Base-by-base conservation (phyloP, 2,797 vertebrate genomes). In the Podarcis siculus region DNA sequence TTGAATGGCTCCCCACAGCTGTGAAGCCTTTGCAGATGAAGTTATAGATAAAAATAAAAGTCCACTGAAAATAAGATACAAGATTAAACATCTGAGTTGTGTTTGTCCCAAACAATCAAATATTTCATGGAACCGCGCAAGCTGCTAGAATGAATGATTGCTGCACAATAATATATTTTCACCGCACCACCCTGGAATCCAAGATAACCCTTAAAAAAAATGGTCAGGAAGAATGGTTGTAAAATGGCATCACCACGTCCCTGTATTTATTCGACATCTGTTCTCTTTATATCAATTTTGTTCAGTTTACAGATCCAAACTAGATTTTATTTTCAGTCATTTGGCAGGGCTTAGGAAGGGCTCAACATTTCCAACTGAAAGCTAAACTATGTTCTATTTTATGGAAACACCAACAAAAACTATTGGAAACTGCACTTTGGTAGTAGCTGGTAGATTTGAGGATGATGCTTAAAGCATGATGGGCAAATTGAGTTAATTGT, bases 221-320 rank as follows among this genome's bases (percentile, higher is more conserved):
- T 32, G 58, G 71, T 45, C 37, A 64, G 61, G 77, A 64, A 87
- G 81, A 81, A 72, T 55, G 67, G 77, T 39, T 80, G 15, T 73
- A 87, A 72, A 87, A 87, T 87, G 69, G 35, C 55, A 73, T 66
- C 37, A 25, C 45, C 19, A 19, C 64, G 86, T 73, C 9, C 35
- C 79, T 30, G 75, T 75, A 75, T 45, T 75, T 82, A 87, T 75
- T 82, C 25, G 64, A 30, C 55, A 75, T 75, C 37, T 82, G 86
- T 82, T 82, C 55, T 30, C 82, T 81, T 82, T 81, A 75, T 79
- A 64, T 82, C 79, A 42, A 3, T 75, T 81, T 81, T 75, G 30
- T 75, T 64, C 55, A 82, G 71, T 75, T 87, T 81, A 75, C 79
- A 87, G 32, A 87, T 35, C n/a, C 23, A 30, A 79, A 87, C 55